Evolutionary conservation across 2,113 vertebrate genomes (phyloP).

Genomic region (Carlito syrichta): DNA sequence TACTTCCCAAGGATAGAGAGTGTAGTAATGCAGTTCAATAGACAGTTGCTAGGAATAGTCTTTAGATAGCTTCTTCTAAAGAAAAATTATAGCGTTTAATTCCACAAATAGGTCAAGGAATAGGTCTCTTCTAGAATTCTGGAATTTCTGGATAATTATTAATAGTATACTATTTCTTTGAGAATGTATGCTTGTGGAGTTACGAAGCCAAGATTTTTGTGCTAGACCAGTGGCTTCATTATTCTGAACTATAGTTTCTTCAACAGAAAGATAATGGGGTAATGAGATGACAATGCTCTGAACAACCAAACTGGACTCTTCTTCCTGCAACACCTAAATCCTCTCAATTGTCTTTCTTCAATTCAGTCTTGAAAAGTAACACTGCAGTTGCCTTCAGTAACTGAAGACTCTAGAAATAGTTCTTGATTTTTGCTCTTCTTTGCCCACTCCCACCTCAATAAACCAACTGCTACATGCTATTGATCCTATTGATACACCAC

Average conservation of each 20-base stretch:
- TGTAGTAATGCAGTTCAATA: neutral
- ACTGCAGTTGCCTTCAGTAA: neutral
- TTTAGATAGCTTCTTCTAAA: neutral
- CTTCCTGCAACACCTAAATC: accelerated
- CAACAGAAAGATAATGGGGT: neutral
- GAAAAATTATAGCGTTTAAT: neutral
- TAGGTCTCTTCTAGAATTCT: neutral
- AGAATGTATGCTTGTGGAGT: neutral
- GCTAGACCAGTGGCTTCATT: neutral
- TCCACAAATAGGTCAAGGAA: neutral
- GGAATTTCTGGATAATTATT: neutral
- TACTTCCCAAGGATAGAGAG: neutral
- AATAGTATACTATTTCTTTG: neutral
- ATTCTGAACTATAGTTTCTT: neutral
- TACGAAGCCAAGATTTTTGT: neutral
- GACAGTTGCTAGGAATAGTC: neutral
- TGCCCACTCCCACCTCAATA: neutral
- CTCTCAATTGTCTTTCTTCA: neutral
- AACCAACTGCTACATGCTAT: neutral
- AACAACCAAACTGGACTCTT: too few species aligned
- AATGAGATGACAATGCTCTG: neutral
- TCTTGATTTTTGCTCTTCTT: neutral
- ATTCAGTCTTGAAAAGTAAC: too few species aligned
- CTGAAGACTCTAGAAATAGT: neutral
- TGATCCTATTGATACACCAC: too few species aligned